A percentile compares a stretch with the other conserved stretches of the same genome.
Evolutionary conservation across 1,140 invertebrate species (phyloP).

Genomic region (Pararge aegeria): DNA sequence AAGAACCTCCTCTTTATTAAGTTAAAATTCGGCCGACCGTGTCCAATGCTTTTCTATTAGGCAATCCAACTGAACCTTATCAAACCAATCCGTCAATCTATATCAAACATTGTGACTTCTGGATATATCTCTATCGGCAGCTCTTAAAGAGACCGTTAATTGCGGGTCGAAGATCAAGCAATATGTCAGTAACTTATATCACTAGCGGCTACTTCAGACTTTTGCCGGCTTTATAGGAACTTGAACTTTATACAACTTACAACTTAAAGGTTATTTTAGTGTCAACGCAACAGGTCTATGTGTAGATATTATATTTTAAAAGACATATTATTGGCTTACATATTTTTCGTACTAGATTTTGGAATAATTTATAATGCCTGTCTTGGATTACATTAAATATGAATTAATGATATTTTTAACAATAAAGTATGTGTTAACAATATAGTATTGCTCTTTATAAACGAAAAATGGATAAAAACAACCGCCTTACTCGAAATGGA

Average conservation of each 20-base stretch:
- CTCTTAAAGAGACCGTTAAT: neutral
- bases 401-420: too few species aligned
- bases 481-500: too few species aligned
- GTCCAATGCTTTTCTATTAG: constrained; percentile 1
- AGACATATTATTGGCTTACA: neutral
- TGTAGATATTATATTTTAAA: too few species aligned
- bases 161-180: constrained; percentile 12
- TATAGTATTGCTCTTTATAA: too few species aligned
- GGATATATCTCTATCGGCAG: neutral
- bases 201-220: neutral
- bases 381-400: too few species aligned
- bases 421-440: too few species aligned
- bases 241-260: neutral
- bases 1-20: too few species aligned
- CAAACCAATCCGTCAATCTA: constrained; percentile 7
- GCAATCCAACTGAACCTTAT: neutral
- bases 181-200: constrained; percentile 14
- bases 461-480: too few species aligned
- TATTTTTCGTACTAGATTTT: neutral
- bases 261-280: neutral
- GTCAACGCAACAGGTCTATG: too few species aligned
- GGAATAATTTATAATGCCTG: too few species aligned
- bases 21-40: too few species aligned
- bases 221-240: neutral
- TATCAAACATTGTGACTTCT: constrained; percentile 2